These are phyloP conservation scores for Diplosoma virens DNA, from an alignment of 23 tunicate species.

Conservation along the genomic window DNA sequence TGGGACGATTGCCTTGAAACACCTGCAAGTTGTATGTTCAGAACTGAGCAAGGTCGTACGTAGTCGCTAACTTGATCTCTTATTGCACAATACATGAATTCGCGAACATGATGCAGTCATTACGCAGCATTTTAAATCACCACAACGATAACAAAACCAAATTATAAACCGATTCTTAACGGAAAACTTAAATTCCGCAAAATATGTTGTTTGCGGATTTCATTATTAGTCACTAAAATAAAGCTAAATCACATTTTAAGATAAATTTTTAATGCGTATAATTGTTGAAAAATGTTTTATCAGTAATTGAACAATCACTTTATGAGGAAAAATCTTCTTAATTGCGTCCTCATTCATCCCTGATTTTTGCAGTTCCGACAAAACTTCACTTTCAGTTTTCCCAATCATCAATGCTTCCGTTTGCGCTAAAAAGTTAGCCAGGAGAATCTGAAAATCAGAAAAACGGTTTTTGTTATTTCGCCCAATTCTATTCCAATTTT, in stretches of 20 bases:
- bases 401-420: constrained; percentile 99
- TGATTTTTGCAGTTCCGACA: constrained; percentile 68
- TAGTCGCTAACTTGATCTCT: neutral
- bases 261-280: too few relatives aligned
- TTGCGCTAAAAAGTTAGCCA: constrained; percentile 97
- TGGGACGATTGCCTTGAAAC: constrained; percentile 88
- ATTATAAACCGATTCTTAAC: too few relatives aligned
- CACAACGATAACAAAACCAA: too few relatives aligned
- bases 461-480: too few relatives aligned
- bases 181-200: too few relatives aligned
- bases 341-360: constrained; percentile 56
- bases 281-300: too few relatives aligned
- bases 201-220: too few relatives aligned
- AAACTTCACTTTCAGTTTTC: constrained; percentile 74
- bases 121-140: too few relatives aligned
- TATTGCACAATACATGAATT: neutral
- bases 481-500: too few relatives aligned
- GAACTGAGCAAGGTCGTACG: neutral
- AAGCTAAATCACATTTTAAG: too few relatives aligned
- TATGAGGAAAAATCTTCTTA: constrained; percentile 81
- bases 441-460: constrained; percentile 49
- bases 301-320: too few relatives aligned
- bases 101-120: neutral
- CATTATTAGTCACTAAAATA: too few relatives aligned
- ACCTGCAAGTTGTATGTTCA: constrained; percentile 45